Evolutionary conservation across 2,888 invertebrate species (phyloP).

Genomic region (Epinotia brunnichana): DNA sequence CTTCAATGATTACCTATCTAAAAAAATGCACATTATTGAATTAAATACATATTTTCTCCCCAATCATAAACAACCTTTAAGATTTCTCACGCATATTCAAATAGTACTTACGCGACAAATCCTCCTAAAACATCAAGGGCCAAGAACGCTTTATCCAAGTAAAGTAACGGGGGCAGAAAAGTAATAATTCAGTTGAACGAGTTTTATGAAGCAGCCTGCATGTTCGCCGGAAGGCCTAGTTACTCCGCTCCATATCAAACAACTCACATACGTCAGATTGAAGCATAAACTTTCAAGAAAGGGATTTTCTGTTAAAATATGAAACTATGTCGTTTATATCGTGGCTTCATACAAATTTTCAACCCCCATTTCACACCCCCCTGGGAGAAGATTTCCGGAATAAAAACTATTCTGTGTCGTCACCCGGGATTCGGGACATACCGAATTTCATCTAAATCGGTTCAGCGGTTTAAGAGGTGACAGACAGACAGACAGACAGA

Average conservation of each 20-base stretch:
- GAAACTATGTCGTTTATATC: no score
- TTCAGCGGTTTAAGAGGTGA: no score
- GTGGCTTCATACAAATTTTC: no score
- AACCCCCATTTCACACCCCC: no score
- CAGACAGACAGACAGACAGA: no score
- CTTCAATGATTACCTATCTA: no score
- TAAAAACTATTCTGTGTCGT: no score
- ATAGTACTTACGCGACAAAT: neutral
- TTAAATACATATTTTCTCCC: no score
- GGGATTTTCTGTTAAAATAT: neutral
- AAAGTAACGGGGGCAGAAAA: conserved; percentile 32
- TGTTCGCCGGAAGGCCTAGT: neutral
- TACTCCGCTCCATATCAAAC: neutral
- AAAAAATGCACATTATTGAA: no score
- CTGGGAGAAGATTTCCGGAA: no score
- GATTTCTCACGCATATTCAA: neutral
- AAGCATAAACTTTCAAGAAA: neutral
- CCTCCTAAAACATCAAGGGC: conserved; percentile 30
- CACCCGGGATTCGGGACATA: no score
- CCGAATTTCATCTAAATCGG: no score
- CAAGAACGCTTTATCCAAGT: conserved; percentile 23
- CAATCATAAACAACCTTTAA: neutral
- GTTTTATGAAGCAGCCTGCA: conserved; percentile 35
- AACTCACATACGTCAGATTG: neutral
- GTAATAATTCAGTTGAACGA: conserved; percentile 38